These are phyloP conservation scores for Drosophila tanythrix DNA, from an alignment of 2,888 invertebrate species.

Conservation along the genomic window DNA sequence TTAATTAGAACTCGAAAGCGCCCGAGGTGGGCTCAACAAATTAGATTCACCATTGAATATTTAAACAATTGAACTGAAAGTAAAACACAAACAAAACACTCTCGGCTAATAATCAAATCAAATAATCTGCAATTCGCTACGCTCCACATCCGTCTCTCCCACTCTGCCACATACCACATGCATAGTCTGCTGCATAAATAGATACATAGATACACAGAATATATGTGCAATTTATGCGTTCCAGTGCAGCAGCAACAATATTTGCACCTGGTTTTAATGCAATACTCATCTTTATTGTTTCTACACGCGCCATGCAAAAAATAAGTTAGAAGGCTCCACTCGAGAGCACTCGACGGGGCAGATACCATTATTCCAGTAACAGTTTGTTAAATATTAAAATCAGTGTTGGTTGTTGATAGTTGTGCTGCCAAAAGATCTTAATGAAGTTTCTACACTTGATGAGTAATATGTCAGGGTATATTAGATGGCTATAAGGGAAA, in stretches of 20 bases:
- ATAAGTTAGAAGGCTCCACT: background rate
- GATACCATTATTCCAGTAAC: background rate
- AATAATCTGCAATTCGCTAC: conserved; percentile 22
- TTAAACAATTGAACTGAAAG: conserved; percentile 55
- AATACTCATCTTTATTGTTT: conserved; percentile 51
- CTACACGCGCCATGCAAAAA: conserved; percentile 29
- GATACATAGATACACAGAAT: conserved; percentile 5
- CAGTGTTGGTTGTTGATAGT: background rate
- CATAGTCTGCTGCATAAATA: background rate
- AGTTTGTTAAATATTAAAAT: background rate
- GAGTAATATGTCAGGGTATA: background rate
- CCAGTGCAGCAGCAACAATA: conserved; percentile 69
- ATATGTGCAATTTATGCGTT: conserved; percentile 31
- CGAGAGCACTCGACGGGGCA: background rate
- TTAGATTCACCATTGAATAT: conserved; percentile 59
- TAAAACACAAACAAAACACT: conserved; percentile 36
- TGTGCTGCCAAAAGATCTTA: background rate
- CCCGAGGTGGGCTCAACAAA: conserved; percentile 43
- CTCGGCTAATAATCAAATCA: conserved; percentile 71
- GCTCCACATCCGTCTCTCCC: background rate
- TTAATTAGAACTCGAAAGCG: conserved; percentile 27
- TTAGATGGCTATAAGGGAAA: background rate
- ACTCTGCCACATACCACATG: background rate
- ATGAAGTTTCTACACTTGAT: background rate
- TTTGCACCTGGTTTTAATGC: conserved; percentile 74